Conservation (phyloP, 1,140 invertebrate species). For the Tigriopus japonicus region DNA sequence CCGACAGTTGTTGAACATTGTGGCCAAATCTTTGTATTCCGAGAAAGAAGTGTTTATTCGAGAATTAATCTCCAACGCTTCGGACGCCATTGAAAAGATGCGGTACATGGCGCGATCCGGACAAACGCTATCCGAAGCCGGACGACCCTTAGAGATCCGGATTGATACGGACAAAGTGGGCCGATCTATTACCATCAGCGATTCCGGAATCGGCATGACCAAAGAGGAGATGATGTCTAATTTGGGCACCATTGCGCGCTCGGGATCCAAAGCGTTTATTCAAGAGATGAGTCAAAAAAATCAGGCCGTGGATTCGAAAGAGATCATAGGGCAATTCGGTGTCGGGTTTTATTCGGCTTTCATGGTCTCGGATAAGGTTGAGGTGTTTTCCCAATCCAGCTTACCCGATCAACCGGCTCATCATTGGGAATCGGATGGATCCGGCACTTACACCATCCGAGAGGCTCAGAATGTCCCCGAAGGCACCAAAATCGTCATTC, state of each 20-base stretch:
- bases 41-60: constrained; percentile 93
- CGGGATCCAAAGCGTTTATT: constrained; percentile 63
- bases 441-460: constrained; percentile 66
- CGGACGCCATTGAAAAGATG: constrained; percentile 88
- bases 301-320: constrained; percentile 29
- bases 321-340: constrained; percentile 93
- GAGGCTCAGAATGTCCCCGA: constrained; percentile 57
- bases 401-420: constrained; percentile 42
- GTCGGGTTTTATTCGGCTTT: constrained; percentile 95
- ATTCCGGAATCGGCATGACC: constrained; percentile 85
- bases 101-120: constrained; percentile 33
- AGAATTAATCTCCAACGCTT: constrained; percentile 89
- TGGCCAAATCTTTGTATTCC: constrained; percentile 88
- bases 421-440: constrained; percentile 74
- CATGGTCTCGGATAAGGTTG: constrained; percentile 86
- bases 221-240: constrained; percentile 74
- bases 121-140: constrained; percentile 20
- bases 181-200: constrained; percentile 67
- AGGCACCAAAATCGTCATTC: constrained; percentile 82
- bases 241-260: constrained; percentile 83
- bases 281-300: constrained; percentile 5
- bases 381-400: constrained; percentile 56
- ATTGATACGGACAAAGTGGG: constrained; percentile 71
- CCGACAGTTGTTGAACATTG: constrained; percentile 82
- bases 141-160: constrained; percentile 53